Conservation (phyloP, 2,113 vertebrate species). For the Pseudorectes ferrugineus region DNA sequence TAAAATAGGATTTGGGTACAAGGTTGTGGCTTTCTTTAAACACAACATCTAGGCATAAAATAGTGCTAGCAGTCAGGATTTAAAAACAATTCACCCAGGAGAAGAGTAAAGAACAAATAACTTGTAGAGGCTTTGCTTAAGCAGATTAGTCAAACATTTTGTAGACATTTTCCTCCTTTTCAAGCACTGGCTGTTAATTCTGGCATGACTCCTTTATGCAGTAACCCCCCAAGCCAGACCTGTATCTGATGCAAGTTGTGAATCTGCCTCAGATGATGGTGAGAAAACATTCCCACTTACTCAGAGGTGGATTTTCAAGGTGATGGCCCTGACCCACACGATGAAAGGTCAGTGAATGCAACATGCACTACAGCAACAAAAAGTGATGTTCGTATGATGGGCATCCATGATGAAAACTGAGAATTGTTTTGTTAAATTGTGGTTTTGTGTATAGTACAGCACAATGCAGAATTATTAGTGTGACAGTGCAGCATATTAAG, state of each 20-base stretch:
- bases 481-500: not conserved
- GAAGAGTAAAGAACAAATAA: not conserved
- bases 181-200: not conserved
- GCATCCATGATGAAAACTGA: not conserved
- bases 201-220: not conserved
- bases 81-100: not conserved
- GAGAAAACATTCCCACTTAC: not conserved
- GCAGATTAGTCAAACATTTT: not conserved
- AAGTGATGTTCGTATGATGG: not conserved
- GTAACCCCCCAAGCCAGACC: not conserved
- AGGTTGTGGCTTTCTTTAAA: not conserved
- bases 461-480: not conserved
- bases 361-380: not conserved
- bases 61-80: not conserved
- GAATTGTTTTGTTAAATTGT: not conserved
- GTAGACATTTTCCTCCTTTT: not conserved
- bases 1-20: not conserved
- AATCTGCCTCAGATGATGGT: not conserved
- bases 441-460: not conserved
- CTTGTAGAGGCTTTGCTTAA: not conserved
- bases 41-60: not conserved
- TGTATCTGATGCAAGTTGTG: not conserved
- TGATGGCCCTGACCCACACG: not conserved
- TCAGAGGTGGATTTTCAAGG: not conserved
- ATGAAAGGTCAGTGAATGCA: not conserved